These are phyloP conservation scores for Nemurella pictetii DNA, from an alignment of 2,888 invertebrate species.

Conservation along the genomic window DNA sequence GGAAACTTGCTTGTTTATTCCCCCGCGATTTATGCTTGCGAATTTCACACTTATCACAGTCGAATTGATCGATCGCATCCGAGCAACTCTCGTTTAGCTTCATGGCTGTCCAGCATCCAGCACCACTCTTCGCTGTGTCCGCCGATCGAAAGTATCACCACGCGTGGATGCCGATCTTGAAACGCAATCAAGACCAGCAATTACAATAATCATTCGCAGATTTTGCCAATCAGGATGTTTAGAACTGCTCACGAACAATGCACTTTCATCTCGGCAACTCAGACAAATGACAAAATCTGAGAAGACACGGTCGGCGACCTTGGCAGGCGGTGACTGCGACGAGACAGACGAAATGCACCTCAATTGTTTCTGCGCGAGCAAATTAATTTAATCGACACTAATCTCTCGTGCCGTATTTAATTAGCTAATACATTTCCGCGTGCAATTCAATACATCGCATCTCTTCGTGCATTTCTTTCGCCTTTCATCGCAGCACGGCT, in stretches of 20 bases:
- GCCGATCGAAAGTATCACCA: neutral
- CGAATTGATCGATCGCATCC: neutral
- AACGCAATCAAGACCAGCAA: neutral
- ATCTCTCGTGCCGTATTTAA: neutral
- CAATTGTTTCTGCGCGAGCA: neutral
- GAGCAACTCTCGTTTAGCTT: too few species aligned
- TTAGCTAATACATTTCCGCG: neutral
- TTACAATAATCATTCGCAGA: too few species aligned
- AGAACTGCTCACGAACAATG: neutral
- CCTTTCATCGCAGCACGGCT: neutral
- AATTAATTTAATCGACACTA: neutral
- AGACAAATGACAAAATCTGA: neutral
- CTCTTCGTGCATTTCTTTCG: neutral
- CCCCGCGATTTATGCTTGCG: neutral
- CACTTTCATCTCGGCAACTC: neutral
- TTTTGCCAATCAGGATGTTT: neutral
- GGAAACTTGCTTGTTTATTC: neutral
- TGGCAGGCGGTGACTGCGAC: neutral
- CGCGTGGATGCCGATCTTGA: neutral
- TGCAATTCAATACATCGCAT: neutral
- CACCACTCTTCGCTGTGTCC: neutral
- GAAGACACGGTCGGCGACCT: neutral
- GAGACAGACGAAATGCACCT: neutral
- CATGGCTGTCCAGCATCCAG: neutral
- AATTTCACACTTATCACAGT: neutral